phyloP scores from a whole-genome alignment of 2,797 vertebrate genomes.

The Pteropus rufus region DNA sequence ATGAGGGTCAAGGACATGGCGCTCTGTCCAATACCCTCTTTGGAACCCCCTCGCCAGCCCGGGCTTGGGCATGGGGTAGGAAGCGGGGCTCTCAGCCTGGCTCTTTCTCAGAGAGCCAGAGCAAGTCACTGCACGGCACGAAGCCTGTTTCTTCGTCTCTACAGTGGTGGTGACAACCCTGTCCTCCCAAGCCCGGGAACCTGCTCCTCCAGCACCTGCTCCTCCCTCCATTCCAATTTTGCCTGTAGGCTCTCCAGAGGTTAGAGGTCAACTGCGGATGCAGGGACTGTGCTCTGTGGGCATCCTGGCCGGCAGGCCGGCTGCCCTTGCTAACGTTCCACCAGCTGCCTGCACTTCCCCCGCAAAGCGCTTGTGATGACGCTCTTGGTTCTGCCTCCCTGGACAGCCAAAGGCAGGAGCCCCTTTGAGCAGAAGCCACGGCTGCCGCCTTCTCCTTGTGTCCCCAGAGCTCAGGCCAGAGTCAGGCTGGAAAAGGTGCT shows the following conservation, averaged over 20 bases:
- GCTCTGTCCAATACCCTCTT: background rate
- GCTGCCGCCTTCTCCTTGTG: background rate
- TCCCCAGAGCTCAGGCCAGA: constrained; percentile 3
- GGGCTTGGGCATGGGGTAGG: background rate
- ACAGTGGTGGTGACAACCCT: background rate
- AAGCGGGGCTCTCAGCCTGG: background rate
- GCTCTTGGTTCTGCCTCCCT: constrained; percentile 13
- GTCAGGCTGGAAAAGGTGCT: background rate
- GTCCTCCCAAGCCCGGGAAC: background rate
- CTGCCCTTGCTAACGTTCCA: constrained; percentile 56
- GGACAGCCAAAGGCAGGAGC: constrained; percentile 33
- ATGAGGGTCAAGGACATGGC: background rate
- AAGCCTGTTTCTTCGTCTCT: background rate
- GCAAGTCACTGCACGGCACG: background rate
- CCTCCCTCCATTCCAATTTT: background rate
- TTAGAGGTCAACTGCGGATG: constrained; percentile 6
- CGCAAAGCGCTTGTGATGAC: constrained; percentile 50
- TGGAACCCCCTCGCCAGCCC: background rate
- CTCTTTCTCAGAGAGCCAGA: background rate
- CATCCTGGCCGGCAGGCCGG: constrained; percentile 53
- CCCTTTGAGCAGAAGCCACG: constrained; percentile 5
- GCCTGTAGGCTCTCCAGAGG: background rate
- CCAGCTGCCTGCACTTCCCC: constrained; percentile 59
- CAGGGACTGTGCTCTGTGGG: background rate
- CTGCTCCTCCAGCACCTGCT: background rate